Evolutionary conservation across 2,113 vertebrate species (phyloP), one percentile per base, ranked within the genome.

Genomic region (Hemicordylus capensis): DNA sequence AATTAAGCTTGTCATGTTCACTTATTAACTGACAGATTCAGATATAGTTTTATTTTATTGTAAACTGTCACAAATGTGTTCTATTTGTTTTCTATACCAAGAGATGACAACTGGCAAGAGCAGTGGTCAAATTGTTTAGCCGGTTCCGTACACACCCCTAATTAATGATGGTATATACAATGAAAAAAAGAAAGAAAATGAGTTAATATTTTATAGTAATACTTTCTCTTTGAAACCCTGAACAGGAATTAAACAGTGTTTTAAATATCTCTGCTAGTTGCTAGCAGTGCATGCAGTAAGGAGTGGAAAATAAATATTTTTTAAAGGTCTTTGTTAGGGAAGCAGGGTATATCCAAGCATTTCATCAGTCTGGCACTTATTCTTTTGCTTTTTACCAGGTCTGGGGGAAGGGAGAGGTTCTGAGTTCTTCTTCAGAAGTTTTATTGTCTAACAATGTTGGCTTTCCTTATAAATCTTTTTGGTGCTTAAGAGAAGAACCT

Each of bases 361-460:
- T 63, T 12, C 19, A 24, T 42, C 44, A 51, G 10, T 73, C 14
- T 61, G 34, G 26, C 26, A 39, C 9, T 56, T 6, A 61, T 73
- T 61, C 31, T 79, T 44, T 61, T 63, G 24, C 3, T n/a, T 74
- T 34, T 61, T 10, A 6, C 1, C 77, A 26, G 20, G 44, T 61
- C 22, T 76, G 74, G 51, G n/a, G n/a, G n/a, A 54, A 26, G 1
- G 26, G n/a, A 34, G 2, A 24, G 1, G 51, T 19, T 19, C 0
- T 83, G 15, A 10, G 24, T 10, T 19, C 59, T 7, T 63, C 14
- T 14, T 0, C 31, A 51, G 20, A 4, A 75, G 76, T 44, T 66
- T 80, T 67, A 80, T 51, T 67, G 22, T 88, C 34, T 87, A 80
- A 86, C 76, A 80, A n/a, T 88, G 17, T 51, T 69, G 51, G 37